These are phyloP conservation scores for Chironomus tentans DNA, from an alignment of 2,888 invertebrate species.

Conservation along the genomic window DNA sequence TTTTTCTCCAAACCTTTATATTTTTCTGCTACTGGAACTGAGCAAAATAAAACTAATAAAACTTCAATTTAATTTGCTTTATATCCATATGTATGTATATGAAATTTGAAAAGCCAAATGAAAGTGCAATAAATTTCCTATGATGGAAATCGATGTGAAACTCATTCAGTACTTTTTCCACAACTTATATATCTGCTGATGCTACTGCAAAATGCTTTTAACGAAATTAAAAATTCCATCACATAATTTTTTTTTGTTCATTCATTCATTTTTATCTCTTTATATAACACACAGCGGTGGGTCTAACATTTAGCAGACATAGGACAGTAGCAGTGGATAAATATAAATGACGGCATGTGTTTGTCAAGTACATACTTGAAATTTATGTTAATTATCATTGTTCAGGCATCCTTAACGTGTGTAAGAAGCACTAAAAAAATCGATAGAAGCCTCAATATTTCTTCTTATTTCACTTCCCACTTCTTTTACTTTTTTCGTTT, in stretches of 20 bases:
- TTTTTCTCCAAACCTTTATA: background rate
- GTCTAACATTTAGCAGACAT: too few species aligned
- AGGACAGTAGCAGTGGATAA: background rate
- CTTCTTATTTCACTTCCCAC: too few species aligned
- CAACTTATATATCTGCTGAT: background rate
- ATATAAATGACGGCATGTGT: background rate
- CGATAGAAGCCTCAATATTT: background rate
- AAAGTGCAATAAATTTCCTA: background rate
- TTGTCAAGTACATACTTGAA: background rate
- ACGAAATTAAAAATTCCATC: constrained; percentile 9
- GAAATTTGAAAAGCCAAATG: background rate
- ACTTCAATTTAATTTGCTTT: constrained; percentile 1
- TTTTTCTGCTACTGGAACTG: background rate
- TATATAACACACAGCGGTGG: too few species aligned
- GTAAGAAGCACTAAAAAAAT: background rate
- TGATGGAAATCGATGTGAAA: background rate
- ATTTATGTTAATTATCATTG: background rate
- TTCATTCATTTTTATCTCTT: too few species aligned
- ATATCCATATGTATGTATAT: background rate
- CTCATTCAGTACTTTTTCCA: background rate
- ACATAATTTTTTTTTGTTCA: background rate
- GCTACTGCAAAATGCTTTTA: constrained; percentile 1
- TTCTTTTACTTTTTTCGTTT: too few species aligned
- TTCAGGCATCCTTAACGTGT: too few species aligned
- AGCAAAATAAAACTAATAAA: background rate